phyloP scores from a whole-genome alignment of 2,113 vertebrate species.

The Hiodon alosoides region DNA sequence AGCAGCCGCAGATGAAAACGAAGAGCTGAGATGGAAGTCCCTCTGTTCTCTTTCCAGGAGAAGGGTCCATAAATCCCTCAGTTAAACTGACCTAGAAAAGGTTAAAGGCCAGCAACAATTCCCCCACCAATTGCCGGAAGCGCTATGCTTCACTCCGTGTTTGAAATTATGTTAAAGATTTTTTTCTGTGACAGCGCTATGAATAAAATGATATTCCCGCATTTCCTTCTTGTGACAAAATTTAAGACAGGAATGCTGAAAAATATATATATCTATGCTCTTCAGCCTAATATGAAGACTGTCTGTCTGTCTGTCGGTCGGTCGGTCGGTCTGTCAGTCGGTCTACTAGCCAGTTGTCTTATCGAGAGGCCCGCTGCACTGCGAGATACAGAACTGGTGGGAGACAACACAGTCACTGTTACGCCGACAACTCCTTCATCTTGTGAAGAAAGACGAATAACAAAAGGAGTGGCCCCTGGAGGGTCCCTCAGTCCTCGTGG shows the following conservation, averaged over 20 bases:
- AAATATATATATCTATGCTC: neutral
- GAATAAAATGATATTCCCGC: too few relatives aligned
- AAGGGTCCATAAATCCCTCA: neutral
- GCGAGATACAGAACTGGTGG: neutral
- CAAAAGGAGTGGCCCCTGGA: neutral
- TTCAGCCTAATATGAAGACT: neutral
- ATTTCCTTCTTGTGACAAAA: neutral
- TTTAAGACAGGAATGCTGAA: neutral
- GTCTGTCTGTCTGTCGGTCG: neutral
- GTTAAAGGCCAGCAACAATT: neutral
- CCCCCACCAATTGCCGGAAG: neutral
- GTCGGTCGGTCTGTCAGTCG: neutral
- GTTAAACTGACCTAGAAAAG: neutral
- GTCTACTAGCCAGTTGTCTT: neutral
- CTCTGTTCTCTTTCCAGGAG: neutral
- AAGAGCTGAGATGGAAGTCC: neutral
- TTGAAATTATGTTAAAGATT: too few relatives aligned
- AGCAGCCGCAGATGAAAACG: neutral
- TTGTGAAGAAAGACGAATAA: neutral
- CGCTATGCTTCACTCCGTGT: too few relatives aligned
- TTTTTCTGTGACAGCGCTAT: too few relatives aligned
- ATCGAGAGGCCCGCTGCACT: neutral
- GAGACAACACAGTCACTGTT: neutral
- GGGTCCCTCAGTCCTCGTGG: neutral
- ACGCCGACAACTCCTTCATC: neutral